phyloP scores from a whole-genome alignment of 2,797 vertebrate genomes.

The Okamejei kenojei region DNA sequence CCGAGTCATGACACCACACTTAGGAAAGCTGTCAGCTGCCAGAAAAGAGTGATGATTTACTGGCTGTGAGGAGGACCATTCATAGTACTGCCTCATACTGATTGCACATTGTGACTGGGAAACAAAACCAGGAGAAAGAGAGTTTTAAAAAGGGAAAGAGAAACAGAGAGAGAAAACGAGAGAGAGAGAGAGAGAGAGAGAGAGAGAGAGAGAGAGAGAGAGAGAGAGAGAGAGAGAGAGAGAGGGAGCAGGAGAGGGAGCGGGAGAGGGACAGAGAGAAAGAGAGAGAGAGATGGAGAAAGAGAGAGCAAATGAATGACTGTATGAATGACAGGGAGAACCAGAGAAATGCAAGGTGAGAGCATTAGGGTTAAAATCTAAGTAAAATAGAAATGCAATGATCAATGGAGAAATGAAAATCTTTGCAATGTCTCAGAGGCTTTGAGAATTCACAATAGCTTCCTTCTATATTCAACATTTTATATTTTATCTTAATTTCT shows the following conservation, averaged over 20 bases:
- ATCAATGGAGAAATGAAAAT: conserved; percentile 29
- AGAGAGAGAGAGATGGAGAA: not conserved
- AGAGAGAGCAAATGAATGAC: conserved; percentile 1
- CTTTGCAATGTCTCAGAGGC: not conserved
- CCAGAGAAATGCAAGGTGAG: conserved; percentile 27
- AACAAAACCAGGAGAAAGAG: conserved; percentile 50
- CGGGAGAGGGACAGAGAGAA: no score
- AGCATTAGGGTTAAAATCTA: not conserved
- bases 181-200: conserved; percentile 47
- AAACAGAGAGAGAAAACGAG: conserved; percentile 47
- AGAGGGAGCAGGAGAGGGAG: conserved; percentile 34
- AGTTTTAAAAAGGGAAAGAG: conserved; percentile 48
- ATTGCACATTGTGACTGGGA: conserved; percentile 37
- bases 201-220: conserved; percentile 45
- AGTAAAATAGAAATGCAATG: not conserved
- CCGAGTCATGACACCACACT: conserved; percentile 39
- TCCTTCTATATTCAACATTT: not conserved
- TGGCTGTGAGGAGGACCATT: conserved; percentile 35
- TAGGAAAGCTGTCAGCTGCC: conserved; percentile 38
- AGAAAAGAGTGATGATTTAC: conserved; percentile 39
- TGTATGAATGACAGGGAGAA: conserved; percentile 35
- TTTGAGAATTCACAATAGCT: not conserved
- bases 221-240: conserved; percentile 56
- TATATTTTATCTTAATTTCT: not conserved
- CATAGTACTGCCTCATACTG: conserved; percentile 33